Conservation (phyloP, 1,140 invertebrate species). For the Drosophila grimshawi region DNA sequence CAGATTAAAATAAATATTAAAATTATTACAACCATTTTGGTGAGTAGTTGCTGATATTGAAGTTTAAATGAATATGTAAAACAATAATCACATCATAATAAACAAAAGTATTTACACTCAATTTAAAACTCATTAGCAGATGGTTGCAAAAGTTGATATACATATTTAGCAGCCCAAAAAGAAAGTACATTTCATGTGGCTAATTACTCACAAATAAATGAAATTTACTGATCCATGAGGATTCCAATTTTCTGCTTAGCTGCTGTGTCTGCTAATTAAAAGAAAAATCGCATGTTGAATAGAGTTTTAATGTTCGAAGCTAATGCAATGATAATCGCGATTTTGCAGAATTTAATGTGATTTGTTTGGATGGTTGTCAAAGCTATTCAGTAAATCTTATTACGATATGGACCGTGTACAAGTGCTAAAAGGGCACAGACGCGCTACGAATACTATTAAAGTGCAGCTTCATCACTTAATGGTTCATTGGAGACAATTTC, state of each 20-base stretch:
- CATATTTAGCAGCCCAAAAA: constrained; percentile 52
- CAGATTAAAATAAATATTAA: background rate
- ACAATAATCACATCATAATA: background rate
- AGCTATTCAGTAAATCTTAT: background rate
- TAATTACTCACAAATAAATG: constrained; percentile 54
- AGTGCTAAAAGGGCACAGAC: constrained; percentile 12
- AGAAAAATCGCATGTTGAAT: constrained; percentile 65
- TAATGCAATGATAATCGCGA: background rate
- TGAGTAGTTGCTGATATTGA: background rate
- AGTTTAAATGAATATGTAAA: background rate
- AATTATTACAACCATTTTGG: background rate
- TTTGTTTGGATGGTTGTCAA: constrained; percentile 1
- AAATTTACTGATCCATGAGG: constrained; percentile 46
- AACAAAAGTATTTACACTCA: background rate
- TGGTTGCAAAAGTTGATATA: constrained; percentile 43
- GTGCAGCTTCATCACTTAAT: constrained; percentile 7
- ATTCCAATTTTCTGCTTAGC: constrained; percentile 2
- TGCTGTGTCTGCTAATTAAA: constrained; percentile 61
- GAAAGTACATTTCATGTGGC: constrained; percentile 39
- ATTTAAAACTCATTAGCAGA: background rate
- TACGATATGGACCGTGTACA: constrained; percentile 3
- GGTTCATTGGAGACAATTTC: constrained; percentile 30
- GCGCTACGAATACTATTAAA: constrained; percentile 13
- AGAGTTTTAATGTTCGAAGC: constrained; percentile 29
- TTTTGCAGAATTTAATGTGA: constrained; percentile 29